Base-by-base conservation (phyloP, 2,113 vertebrate species). In the Clarias gariepinus region DNA sequence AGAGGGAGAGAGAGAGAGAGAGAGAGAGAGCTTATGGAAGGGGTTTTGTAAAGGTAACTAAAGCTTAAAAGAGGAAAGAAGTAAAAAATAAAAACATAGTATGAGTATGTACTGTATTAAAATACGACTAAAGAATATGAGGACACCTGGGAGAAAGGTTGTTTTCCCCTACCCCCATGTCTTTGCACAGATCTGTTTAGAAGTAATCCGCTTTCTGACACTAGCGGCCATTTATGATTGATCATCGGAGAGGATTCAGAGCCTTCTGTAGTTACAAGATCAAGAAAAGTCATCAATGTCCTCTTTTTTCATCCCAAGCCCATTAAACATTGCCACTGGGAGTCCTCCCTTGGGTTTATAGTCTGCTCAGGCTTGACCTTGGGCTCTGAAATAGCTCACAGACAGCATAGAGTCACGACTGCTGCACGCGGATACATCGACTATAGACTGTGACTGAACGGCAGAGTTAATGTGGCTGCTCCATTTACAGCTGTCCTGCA, bases 331-430 rank as follows among this genome's bases (percentile, higher is more conserved):
- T 12, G 74, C 77, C 53, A 41, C 81, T 63, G 81, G 79, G 63
- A 85, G 73, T 87, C 63, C 55, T 85, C 84, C 36, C 57, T 66
- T 15, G 66, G 84, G 80, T 85, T 89, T 87, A 89, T 83, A 83
- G 83, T 66, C 86, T 60, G 76, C 47, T 71, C 83, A 87, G 55
- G 23, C 47, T 64, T 53, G 84, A 87, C 89, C 86, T 89, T 87
- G 84, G 81, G 21, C 41, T 73, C 79, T n/a, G 57, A 78, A 82
- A 87, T 82, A 36, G 86, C 86, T 82, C 30, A 77, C 8, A 81
- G 86, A 68, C 68, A 78, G 52, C 55, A 47, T 25, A 80, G 55
- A 69, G 74, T 52, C 81, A 55, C 18, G 55, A 52, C 33, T 16
- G 30, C 60, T 66, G 30, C 60, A 80, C 74, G 80, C 60, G 83